Evolutionary conservation across 2,888 invertebrate genomes (phyloP), one percentile per base, ranked within the genome.

Genomic region (Oscheius sp.): DNA sequence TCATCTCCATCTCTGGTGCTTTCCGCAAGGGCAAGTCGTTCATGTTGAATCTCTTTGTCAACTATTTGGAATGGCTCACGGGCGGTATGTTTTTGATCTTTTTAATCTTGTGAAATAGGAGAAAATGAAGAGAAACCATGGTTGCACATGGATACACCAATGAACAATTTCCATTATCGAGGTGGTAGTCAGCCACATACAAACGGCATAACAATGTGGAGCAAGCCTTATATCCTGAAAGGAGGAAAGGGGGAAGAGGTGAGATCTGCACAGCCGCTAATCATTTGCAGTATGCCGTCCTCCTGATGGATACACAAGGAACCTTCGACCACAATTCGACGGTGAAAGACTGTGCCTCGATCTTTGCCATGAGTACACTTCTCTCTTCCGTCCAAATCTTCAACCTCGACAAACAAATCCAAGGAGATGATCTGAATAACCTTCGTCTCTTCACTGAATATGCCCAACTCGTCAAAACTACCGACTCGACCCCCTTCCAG

Each of bases 311-410:
- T 87, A 95, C 95, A 6, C 95, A 95, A 87, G 88, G 95, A 71
- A 93, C 95, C 30, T 96, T 96, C 89, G 96, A 96, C 89, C 94
- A 93, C 87, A 92, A 94, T 88, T 94, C 94, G 64, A 96, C 95
- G 1, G 94, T 96, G 5, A 91, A 92, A 73, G 95, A 97, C 88
- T 94, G 94, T 88, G 96, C 96, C 38, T 95, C 95, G 1, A 93
- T 97, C 57, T 96, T 96, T 89, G 96, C 96, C 1, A 90, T 97
- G 24, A 94, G 94, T 88, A 95, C 95, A 51, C 94, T 96, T 95
- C 89, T 95, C 67, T 94, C 94, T 68, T 95, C 95, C 3, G 12
- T 62, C 5, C 62, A 85, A 80, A 92, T 94, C 68, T 95, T 93
- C 87, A 96, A 96, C 89, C 89, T 96, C 71, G 93, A 94, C 69